Percentiles rank a stretch among this genome's conserved stretches.
Evolutionary conservation across 2,797 vertebrate genomes (phyloP).

Genomic region (Salmo trutta): DNA sequence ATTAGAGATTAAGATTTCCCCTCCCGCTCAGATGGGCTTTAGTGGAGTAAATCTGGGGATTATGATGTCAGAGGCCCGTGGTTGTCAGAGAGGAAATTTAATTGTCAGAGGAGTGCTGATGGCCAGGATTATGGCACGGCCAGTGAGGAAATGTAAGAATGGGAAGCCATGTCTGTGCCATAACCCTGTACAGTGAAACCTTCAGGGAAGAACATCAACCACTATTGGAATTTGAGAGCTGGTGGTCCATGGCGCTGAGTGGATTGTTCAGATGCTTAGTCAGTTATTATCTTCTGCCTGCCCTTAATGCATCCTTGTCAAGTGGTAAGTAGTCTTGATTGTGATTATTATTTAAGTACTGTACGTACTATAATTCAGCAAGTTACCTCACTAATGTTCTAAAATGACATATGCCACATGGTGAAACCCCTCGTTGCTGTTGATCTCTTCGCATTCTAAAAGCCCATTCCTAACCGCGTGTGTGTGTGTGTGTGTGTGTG

Average conservation of each 20-base stretch:
- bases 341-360: slow-evolving; percentile 25
- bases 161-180: slow-evolving; percentile 48
- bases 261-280: slow-evolving; percentile 44
- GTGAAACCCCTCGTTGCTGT: background rate
- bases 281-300: slow-evolving; percentile 10
- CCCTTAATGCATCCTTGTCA: slow-evolving; percentile 45
- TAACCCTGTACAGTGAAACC: slow-evolving; percentile 44
- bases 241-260: slow-evolving; percentile 17
- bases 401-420: background rate
- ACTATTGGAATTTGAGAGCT: slow-evolving; percentile 29
- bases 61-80: slow-evolving; percentile 77
- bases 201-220: slow-evolving; percentile 22
- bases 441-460: background rate
- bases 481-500: slow-evolving; percentile 19
- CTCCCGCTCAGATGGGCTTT: slow-evolving; percentile 57
- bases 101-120: slow-evolving; percentile 62
- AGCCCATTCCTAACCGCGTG: background rate
- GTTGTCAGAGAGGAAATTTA: slow-evolving; percentile 71
- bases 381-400: slow-evolving; percentile 11
- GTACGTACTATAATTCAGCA: slow-evolving; percentile 9
- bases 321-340: slow-evolving; percentile 62
- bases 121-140: slow-evolving; percentile 62
- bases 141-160: slow-evolving; percentile 49
- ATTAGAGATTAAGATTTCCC: slow-evolving; percentile 78
- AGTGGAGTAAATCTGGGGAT: slow-evolving; percentile 80